Percentiles rank a stretch among this genome's conserved stretches.
Evolutionary conservation across 2,797 vertebrate genomes (phyloP).

Genomic region (Hapalemur alaotrensis): DNA sequence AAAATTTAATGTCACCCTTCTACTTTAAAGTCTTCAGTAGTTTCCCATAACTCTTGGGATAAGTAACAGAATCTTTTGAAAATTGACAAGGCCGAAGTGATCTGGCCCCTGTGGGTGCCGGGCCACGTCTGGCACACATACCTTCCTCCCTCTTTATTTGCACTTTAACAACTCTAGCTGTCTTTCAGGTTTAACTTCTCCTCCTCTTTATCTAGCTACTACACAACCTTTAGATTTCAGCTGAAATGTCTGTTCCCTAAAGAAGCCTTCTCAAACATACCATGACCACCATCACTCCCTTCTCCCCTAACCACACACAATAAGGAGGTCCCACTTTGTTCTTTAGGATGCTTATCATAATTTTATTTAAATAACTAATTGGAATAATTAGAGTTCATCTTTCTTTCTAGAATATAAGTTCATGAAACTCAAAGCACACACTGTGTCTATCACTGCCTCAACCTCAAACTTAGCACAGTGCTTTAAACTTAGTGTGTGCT

Average conservation of each 20-base stretch:
- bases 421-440: background rate
- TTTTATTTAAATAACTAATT: slow-evolving; percentile 7
- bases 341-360: background rate
- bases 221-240: background rate
- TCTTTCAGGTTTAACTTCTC: background rate
- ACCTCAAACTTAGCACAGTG: background rate
- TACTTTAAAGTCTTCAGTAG: background rate
- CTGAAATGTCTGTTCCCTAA: background rate
- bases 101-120: background rate
- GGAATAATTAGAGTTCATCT: background rate
- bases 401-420: background rate
- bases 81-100: background rate
- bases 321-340: background rate
- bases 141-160: background rate
- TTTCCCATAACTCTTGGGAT: slow-evolving; percentile 6
- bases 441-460: background rate
- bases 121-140: background rate
- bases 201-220: background rate
- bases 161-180: background rate
- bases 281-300: background rate
- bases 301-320: background rate
- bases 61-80: background rate
- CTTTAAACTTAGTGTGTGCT: background rate
- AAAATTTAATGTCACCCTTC: background rate
- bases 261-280: background rate